phyloP scores from a whole-genome alignment of 2,797 vertebrate species.

The Steatocranus sp. region DNA sequence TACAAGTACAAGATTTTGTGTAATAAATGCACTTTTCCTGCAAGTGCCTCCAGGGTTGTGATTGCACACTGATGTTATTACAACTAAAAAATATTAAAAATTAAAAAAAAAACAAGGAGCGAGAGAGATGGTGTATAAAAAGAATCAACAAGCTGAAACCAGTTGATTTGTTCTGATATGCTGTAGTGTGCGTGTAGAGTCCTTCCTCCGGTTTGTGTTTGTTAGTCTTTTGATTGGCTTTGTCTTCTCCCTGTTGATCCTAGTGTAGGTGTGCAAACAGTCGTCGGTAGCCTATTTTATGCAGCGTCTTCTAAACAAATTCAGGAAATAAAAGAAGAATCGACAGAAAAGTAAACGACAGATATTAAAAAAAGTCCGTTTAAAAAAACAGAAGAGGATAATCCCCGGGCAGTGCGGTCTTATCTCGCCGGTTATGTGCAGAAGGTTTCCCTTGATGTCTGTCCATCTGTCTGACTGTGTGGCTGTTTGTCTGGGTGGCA shows the following conservation, averaged over 20 bases:
- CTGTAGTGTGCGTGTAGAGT: slow-evolving; percentile 70
- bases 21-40: slow-evolving; percentile 71
- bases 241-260: slow-evolving; percentile 79
- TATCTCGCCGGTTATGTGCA: slow-evolving; percentile 34
- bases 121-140: slow-evolving; percentile 55
- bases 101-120: not conserved
- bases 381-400: slow-evolving; percentile 33
- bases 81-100: slow-evolving; percentile 34
- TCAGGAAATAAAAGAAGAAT: slow-evolving; percentile 51
- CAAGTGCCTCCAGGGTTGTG: slow-evolving; percentile 66
- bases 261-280: slow-evolving; percentile 85
- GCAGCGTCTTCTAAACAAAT: slow-evolving; percentile 58
- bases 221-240: slow-evolving; percentile 63
- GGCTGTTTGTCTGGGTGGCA: slow-evolving; percentile 10
- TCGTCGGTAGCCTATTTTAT: slow-evolving; percentile 58
- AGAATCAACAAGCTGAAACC: slow-evolving; percentile 81
- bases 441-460: slow-evolving; percentile 27
- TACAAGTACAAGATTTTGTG: slow-evolving; percentile 24
- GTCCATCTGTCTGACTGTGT: slow-evolving; percentile 13
- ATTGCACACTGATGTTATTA: slow-evolving; percentile 52
- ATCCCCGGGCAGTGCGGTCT: slow-evolving; percentile 59
- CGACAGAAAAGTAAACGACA: slow-evolving; percentile 46
- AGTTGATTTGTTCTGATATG: slow-evolving; percentile 73
- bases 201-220: slow-evolving; percentile 52
- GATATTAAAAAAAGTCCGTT: slow-evolving; percentile 57